phyloP scores from a whole-genome alignment of 1,140 invertebrate species.

The Reticulitermes speratus region DNA sequence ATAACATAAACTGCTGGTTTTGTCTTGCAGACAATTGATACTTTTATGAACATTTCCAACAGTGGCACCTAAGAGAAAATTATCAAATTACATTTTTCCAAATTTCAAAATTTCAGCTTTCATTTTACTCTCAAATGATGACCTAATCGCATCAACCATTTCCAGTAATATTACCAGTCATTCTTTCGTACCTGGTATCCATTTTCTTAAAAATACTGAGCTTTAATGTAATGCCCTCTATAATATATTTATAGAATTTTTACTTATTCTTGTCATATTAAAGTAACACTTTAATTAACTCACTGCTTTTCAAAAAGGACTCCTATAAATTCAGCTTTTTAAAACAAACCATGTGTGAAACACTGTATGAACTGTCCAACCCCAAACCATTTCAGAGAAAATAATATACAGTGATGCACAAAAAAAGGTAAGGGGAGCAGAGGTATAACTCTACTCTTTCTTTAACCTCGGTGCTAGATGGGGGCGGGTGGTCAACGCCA shows the following conservation, averaged over 20 bases:
- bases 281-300: neutral
- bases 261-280: neutral
- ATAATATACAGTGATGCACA: too few species aligned
- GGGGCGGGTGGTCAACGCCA: too few species aligned
- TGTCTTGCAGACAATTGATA: slow-evolving; percentile 74
- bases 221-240: neutral
- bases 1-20: slow-evolving; percentile 71
- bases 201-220: neutral
- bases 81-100: neutral
- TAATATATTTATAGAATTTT: neutral
- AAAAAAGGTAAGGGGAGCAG: too few species aligned
- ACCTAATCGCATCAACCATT: neutral
- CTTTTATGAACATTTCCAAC: slow-evolving; percentile 76
- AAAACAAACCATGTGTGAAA: too few species aligned
- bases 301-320: neutral
- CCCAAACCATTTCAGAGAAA: too few species aligned
- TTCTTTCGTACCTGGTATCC: neutral
- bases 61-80: slow-evolving; percentile 56
- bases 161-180: neutral
- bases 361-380: too few species aligned
- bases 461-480: too few species aligned
- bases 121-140: neutral
- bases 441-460: too few species aligned
- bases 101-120: neutral
- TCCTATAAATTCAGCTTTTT: too few species aligned